phyloP scores from a whole-genome alignment of 2,113 vertebrate species.

The Antennarius striatus region DNA sequence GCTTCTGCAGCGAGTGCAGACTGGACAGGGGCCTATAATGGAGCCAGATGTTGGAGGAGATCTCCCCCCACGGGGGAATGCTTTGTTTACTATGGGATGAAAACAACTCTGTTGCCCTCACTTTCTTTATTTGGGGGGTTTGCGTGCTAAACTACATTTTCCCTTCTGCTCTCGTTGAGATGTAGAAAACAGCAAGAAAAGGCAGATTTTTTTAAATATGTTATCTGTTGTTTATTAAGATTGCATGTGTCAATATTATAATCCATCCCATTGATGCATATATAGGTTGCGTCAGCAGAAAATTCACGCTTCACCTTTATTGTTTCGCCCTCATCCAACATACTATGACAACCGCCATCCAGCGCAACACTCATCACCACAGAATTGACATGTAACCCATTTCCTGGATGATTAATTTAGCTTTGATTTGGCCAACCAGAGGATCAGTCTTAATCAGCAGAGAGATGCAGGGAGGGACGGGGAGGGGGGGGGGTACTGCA shows the following conservation, averaged over 20 bases:
- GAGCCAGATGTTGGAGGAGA: constrained; percentile 78
- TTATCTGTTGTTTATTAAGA: no score
- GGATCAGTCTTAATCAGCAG: constrained; percentile 71
- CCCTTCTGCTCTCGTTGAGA: constrained; percentile 25
- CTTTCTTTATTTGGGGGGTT: constrained; percentile 56
- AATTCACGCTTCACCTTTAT: constrained; percentile 37
- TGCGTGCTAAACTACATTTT: constrained; percentile 37
- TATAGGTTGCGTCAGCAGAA: constrained; percentile 60
- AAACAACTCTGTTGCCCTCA: constrained; percentile 65
- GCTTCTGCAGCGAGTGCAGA: constrained; percentile 63
- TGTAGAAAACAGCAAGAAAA: constrained; percentile 25
- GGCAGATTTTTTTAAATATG: neutral
- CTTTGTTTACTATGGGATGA: constrained; percentile 78
- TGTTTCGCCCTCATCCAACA: constrained; percentile 57
- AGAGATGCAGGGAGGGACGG: constrained; percentile 14
- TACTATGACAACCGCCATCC: constrained; percentile 51
- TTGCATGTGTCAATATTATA: neutral
- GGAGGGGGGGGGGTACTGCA: constrained; percentile 33
- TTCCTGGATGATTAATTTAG: constrained; percentile 73
- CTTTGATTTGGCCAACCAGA: constrained; percentile 47
- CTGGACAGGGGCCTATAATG: constrained; percentile 73
- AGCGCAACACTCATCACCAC: constrained; percentile 62
- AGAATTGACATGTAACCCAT: constrained; percentile 68
- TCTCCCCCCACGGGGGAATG: constrained; percentile 68
- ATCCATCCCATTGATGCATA: constrained; percentile 39